Evolutionary conservation across 2,113 vertebrate species (phyloP).

Genomic region (Lasiurus cinereus): DNA sequence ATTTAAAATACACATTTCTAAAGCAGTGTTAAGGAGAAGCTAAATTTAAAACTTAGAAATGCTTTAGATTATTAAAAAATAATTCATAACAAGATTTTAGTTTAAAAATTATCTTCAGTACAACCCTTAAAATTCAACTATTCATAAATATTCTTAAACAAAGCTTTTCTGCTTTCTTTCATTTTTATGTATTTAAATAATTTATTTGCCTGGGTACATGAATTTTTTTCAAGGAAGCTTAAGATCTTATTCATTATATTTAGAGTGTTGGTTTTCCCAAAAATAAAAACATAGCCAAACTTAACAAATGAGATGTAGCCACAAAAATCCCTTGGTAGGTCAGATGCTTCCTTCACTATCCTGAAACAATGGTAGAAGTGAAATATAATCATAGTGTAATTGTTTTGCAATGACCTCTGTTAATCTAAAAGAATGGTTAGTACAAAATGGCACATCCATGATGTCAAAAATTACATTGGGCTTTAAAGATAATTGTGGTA

Average conservation of each 20-base stretch:
- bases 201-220: background rate
- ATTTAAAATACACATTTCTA: background rate
- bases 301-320: background rate
- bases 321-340: background rate
- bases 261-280: background rate
- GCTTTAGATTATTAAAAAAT: constrained; percentile 50
- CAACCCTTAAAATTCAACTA: background rate
- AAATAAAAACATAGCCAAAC: background rate
- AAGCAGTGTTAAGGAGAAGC: background rate
- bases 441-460: constrained; percentile 7
- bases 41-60: constrained; percentile 37
- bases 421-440: background rate
- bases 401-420: background rate
- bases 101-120: background rate
- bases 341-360: background rate
- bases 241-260: constrained; percentile 7
- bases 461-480: background rate
- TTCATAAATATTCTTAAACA: background rate
- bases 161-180: background rate
- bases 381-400: background rate
- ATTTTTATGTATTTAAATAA: constrained; percentile 42
- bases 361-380: background rate
- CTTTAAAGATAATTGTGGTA: background rate
- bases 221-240: constrained; percentile 1
- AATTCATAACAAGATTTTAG: background rate